Percentiles rank a stretch among this genome's conserved stretches.
Evolutionary conservation across 2,113 vertebrate genomes (phyloP).

Genomic region (Podiceps cristatus): DNA sequence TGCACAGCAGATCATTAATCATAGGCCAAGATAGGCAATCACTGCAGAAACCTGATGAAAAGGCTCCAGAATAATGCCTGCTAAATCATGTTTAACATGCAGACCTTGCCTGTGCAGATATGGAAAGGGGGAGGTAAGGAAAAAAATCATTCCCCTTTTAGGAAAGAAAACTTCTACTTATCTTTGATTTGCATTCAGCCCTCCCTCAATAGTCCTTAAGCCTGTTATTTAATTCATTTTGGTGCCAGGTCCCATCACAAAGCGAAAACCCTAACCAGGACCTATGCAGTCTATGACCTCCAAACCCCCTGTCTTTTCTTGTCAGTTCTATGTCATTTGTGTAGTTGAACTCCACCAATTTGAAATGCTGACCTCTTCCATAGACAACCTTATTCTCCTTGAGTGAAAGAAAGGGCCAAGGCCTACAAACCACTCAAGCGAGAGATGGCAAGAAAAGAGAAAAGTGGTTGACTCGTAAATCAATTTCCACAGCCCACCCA

Average conservation of each 20-base stretch:
- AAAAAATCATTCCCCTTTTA: constrained; percentile 82
- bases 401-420: constrained; percentile 81
- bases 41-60: constrained; percentile 78
- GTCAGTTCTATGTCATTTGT: constrained; percentile 87
- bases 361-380: constrained; percentile 87
- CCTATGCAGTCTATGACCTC: constrained; percentile 84
- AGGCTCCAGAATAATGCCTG: constrained; percentile 82
- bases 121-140: constrained; percentile 76
- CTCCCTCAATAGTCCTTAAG: constrained; percentile 87
- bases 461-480: constrained; percentile 87
- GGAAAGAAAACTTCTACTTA: constrained; percentile 91
- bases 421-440: constrained; percentile 85
- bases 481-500: constrained; percentile 88
- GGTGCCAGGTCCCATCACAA: constrained; percentile 85
- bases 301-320: constrained; percentile 86
- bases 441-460: constrained; percentile 83
- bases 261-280: constrained; percentile 80
- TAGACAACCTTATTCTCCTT: constrained; percentile 85
- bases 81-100: constrained; percentile 88
- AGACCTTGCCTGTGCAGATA: constrained; percentile 85
- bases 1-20: constrained; percentile 90
- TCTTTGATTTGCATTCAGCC: constrained; percentile 90
- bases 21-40: constrained; percentile 87
- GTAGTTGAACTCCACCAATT: constrained; percentile 87
- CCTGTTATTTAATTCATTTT: constrained; percentile 90